These are phyloP conservation scores for Spinibarbus caldwelli DNA, from an alignment of 2,797 vertebrate species.

Conservation along the genomic window DNA sequence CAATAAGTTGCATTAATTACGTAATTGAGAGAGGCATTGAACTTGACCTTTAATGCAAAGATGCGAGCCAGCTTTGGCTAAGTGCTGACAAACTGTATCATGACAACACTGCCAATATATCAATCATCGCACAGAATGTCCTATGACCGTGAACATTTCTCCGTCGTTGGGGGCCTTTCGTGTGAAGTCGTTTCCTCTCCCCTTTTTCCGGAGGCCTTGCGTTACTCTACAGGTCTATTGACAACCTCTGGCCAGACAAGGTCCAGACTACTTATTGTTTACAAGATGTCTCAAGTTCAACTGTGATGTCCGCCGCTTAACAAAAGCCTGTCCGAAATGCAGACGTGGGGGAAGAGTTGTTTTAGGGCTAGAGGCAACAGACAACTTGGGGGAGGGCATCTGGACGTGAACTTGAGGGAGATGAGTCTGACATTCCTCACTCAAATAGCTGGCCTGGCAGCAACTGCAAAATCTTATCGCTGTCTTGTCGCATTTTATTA, in stretches of 20 bases:
- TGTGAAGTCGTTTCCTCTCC: slow-evolving; percentile 67
- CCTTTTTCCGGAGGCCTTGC: slow-evolving; percentile 51
- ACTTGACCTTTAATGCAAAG: background rate
- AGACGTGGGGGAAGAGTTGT: slow-evolving; percentile 65
- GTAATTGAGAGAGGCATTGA: background rate
- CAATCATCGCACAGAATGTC: background rate
- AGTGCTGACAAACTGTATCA: background rate
- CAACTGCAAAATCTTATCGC: background rate
- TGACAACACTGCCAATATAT: slow-evolving; percentile 13
- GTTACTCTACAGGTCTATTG: slow-evolving; percentile 55
- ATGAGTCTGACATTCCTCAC: slow-evolving; percentile 37
- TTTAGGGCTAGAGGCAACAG: slow-evolving; percentile 49
- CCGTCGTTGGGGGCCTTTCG: slow-evolving; percentile 64
- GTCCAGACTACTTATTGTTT: slow-evolving; percentile 82
- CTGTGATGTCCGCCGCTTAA: slow-evolving; percentile 78
- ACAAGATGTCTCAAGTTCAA: slow-evolving; percentile 85
- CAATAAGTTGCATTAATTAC: background rate
- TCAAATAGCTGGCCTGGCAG: background rate
- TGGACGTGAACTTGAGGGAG: slow-evolving; percentile 81
- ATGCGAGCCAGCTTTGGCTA: background rate
- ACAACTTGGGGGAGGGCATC: slow-evolving; percentile 45
- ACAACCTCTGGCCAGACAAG: slow-evolving; percentile 73
- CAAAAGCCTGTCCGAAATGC: slow-evolving; percentile 76
- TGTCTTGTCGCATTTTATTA: background rate
- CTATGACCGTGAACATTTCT: slow-evolving; percentile 34